Evolutionary conservation across 2,888 invertebrate genomes (phyloP), one percentile per base, ranked within the genome.

Genomic region (Pristionchus japonicus): DNA sequence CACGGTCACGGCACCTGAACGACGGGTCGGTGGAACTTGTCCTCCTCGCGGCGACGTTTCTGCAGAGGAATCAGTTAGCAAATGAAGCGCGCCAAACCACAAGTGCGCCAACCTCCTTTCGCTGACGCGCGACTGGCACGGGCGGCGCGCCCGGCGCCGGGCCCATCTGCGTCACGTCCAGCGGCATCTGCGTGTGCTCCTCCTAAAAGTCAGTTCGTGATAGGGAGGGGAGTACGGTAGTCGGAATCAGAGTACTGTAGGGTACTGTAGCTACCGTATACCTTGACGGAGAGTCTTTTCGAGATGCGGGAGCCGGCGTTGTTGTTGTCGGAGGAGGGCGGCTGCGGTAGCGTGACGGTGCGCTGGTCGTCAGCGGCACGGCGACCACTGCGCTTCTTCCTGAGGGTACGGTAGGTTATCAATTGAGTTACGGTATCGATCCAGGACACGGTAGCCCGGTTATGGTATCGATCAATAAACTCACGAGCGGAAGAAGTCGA

Each of bases 401-500:
- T 77, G 77, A 74, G 15, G 9, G 34, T 77, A 77, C 77, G 77
- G 77, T 77, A 74, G 37, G 74, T 52, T 9, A 9, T 13, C 13
- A 47, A 9, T 52, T 11, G 52, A 17, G 52, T 74, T 1, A 37
- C 31, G 37, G 23, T 37, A 74, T 74, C 23, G 70, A 40, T 74
- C 34, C n/a, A 23, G 31, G 70, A 3, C 40, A 37, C 37, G 70
- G 70, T 70, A 37, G 15, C 4, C 27, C 27, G 34, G 67, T 27
- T 64, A 15, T 9, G 67, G 27, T 67, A 67, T 23, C 23, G 27
- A 57, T n/a, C 57, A 20, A 67, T 31, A 27, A 43, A 43, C 77
- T n/a, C 40, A 77, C 77, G 43, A 27, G 7, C 77, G 40, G 77
- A 77, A 77, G 77, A 77, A 77, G 43, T 77, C 77, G 77, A 77